These are phyloP conservation scores for Andrena camellia DNA, from an alignment of 2,888 invertebrate genomes.

Conservation along the genomic window DNA sequence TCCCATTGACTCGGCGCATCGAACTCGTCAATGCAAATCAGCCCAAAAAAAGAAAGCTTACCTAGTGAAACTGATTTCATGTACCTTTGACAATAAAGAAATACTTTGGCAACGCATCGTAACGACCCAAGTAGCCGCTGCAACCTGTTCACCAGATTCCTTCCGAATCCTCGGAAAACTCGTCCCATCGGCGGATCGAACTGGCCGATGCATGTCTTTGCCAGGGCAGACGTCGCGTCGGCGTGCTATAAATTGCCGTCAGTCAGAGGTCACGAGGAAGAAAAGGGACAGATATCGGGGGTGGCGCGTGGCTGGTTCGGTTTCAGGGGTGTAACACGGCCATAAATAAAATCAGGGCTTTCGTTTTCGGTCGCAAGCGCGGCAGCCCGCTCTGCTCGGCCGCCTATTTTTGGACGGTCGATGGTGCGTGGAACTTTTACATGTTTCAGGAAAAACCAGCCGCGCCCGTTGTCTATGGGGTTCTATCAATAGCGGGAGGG, in stretches of 20 bases:
- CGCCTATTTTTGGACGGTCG: constrained; percentile 78
- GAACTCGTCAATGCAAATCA: too few species aligned
- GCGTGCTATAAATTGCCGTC: constrained; percentile 14
- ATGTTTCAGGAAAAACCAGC: constrained; percentile 81
- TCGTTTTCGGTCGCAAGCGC: constrained; percentile 79
- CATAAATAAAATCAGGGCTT: constrained; percentile 84
- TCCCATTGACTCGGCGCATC: too few species aligned
- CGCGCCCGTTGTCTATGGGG: constrained; percentile 67
- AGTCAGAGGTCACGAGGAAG: constrained; percentile 24
- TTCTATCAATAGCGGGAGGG: constrained; percentile 72
- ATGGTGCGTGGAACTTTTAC: constrained; percentile 77
- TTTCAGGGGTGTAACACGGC: constrained; percentile 81
- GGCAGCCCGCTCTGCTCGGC: constrained; percentile 34
- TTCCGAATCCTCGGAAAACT: background rate
- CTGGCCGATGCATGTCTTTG: constrained; percentile 6
- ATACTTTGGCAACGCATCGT: background rate
- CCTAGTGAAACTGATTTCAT: too few species aligned
- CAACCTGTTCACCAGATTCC: background rate
- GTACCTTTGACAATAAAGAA: background rate
- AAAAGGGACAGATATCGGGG: constrained; percentile 52
- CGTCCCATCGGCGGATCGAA: constrained; percentile 2
- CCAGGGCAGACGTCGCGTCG: background rate
- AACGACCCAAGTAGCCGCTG: background rate
- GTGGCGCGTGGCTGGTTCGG: constrained; percentile 82
- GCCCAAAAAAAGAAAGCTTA: too few species aligned